Evolutionary conservation across 2,113 vertebrate genomes (phyloP), one percentile per base, ranked within the genome.

Genomic region (Caranx melampygus): DNA sequence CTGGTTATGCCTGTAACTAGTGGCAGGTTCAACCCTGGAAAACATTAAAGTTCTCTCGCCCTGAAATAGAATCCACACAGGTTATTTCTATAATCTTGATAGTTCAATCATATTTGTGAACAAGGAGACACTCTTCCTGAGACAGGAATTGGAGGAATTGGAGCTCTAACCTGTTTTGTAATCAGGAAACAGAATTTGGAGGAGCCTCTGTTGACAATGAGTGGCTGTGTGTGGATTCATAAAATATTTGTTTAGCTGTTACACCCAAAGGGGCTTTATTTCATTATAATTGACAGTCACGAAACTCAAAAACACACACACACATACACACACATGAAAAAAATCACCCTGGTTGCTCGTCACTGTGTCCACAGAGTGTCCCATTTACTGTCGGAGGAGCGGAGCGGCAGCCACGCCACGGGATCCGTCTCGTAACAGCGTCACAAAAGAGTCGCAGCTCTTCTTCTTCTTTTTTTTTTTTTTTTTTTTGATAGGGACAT

Each of bases 31-130:
- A 90, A 73, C 84, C 84, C 79, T 80, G 85, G 84, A 90, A 91
- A 92, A 90, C 87, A 88, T 90, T 69, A 88, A 90, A 91, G 89
- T 83, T 87, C 79, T 87, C 79, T 76, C 69, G 63, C 60, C 84
- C 87, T 70, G 67, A 86, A 90, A 86, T 88, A 89, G 87, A 92
- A 83, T 67, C 82, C 76, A 77, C 37, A 57, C 72, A 70, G 75
- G 87, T 91, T 91, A 82, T 82, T 69, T 79, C 73, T 87, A 79
- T 82, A 85, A 88, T 89, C 80, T 70, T 84, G 82, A 88, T 89
- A 84, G 85, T 89, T 91, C 89, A 92, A 88, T 86, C 88, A 84
- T 92, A 85, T 82, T 85, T 90, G 81, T 68, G 65, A 85, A 74
- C 82, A 88, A 78, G 68, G 72, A 81, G 71, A 83, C 71, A 26